These are phyloP conservation scores for Dipodomys spectabilis DNA, from an alignment of 2,113 vertebrate species.

Conservation along the genomic window DNA sequence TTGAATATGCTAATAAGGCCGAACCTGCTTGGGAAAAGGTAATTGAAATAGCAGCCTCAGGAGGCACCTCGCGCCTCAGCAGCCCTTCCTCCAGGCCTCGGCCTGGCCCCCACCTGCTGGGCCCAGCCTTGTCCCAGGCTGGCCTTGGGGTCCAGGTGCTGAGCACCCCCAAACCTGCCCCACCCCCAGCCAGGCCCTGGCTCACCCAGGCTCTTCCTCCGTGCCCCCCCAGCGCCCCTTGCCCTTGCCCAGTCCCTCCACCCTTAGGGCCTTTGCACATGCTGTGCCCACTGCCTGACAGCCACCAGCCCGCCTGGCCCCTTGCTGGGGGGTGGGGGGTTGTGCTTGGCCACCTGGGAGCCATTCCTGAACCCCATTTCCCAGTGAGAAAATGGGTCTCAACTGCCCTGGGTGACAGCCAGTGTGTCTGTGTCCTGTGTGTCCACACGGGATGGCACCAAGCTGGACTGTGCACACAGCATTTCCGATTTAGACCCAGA, in stretches of 20 bases:
- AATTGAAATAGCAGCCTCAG: conserved; percentile 80
- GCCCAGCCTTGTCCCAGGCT: not conserved
- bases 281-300: too few relatives aligned
- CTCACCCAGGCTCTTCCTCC: too few relatives aligned
- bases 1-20: conserved; percentile 87
- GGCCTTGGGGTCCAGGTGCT: not conserved
- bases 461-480: not conserved
- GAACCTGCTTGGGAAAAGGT: conserved; percentile 83
- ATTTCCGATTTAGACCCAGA: not conserved
- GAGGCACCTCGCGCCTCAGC: not conserved
- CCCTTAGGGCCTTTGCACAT: too few relatives aligned
- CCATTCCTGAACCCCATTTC: not conserved
- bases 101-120: accelerated
- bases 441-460: not conserved
- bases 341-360: too few relatives aligned
- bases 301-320: too few relatives aligned
- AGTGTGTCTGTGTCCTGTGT: too few relatives aligned
- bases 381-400: not conserved
- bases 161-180: too few relatives aligned
- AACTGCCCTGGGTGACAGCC: not conserved
- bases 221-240: too few relatives aligned
- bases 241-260: too few relatives aligned
- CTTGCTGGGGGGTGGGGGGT: not conserved
- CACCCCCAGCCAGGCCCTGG: too few relatives aligned
- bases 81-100: accelerated